phyloP scores from a whole-genome alignment of 2,888 invertebrate genomes.

The Blera fallax region DNA sequence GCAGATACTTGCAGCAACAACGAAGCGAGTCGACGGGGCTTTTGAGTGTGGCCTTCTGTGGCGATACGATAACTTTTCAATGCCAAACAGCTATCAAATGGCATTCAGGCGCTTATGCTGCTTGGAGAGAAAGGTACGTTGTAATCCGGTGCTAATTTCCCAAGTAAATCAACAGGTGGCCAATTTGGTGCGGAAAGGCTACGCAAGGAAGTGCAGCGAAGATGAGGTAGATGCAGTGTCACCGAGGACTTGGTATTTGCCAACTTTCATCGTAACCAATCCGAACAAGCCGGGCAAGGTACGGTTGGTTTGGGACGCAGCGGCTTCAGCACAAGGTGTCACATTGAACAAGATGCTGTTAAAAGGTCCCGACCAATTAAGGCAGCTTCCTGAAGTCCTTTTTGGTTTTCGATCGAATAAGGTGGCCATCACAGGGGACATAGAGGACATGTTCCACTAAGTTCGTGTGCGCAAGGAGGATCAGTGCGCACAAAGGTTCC shows the following conservation, averaged over 20 bases:
- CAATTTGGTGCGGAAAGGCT: conserved; percentile 65
- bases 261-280: conserved; percentile 73
- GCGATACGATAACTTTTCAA: conserved; percentile 58
- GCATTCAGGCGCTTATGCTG: conserved; percentile 51
- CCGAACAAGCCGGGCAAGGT: conserved; percentile 73
- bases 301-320: conserved; percentile 76
- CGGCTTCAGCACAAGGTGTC: conserved; percentile 72
- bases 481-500: conserved; percentile 62
- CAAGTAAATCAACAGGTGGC: conserved; percentile 42
- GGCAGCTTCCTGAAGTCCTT: background rate
- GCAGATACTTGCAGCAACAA: conserved; percentile 33
- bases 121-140: conserved; percentile 18
- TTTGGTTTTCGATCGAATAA: background rate
- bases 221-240: background rate
- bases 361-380: conserved; percentile 73
- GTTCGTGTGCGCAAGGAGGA: background rate
- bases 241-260: conserved; percentile 72
- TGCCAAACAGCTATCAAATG: conserved; percentile 22
- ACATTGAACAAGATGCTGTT: conserved; percentile 75
- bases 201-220: conserved; percentile 37
- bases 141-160: conserved; percentile 14
- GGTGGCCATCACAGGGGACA: background rate
- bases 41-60: conserved; percentile 69
- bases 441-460: no score
- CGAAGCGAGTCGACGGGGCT: conserved; percentile 15